Base-by-base conservation (phyloP, 37 sponge, comb jelly and placozoan genomes). In the Amphimedon queenslandica region DNA sequence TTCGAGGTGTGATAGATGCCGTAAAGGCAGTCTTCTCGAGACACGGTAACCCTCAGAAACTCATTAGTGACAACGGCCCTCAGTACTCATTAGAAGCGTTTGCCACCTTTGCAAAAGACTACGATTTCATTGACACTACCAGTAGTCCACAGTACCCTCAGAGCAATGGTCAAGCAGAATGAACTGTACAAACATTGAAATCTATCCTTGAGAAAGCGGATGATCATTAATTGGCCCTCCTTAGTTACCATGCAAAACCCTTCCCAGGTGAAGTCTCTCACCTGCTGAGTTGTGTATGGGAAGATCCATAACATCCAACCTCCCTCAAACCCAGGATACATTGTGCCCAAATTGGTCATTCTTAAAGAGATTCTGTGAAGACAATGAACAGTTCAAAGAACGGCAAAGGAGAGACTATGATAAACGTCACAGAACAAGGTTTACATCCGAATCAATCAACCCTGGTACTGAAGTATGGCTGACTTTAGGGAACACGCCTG, bases 211-310 rank as follows among this genome's bases (percentile, higher is more conserved):
- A 70, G 63, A 47, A 40, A 18, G 34, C 63, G 6, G 33, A 58
- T 23, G 74, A 80, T 73, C 67, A 64, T 3, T 73, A 64, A 39
- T 23, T 80, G 34, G 47, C 81, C 24, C 66, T 80, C 21, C 42
- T 80, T 37, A 32, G 33, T 32, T 80, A 80, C 32, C 80, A 71
- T 4, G 5, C 80, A 4, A 86, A 71, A 3, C 81, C 70, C 65
- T 86, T 0, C 87, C 81, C 20, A 80, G 87, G 87, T 86, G 87
- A 58, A 25, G 41, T n/a, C 16, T 38, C 20, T 55, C 57, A 23
- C 87, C 87, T 31, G 71, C 87, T 11, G 77, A 86, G 61, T 58
- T 86, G 38, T 64, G 74, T 2, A 86, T 86, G 87, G 87, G 87
- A 47, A 69, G 87, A 71, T 36, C n/a, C 35, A n/a, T 74, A 1